These are phyloP conservation scores for Ptychoptera albimana DNA, from an alignment of 2,888 invertebrate genomes.

Conservation along the genomic window DNA sequence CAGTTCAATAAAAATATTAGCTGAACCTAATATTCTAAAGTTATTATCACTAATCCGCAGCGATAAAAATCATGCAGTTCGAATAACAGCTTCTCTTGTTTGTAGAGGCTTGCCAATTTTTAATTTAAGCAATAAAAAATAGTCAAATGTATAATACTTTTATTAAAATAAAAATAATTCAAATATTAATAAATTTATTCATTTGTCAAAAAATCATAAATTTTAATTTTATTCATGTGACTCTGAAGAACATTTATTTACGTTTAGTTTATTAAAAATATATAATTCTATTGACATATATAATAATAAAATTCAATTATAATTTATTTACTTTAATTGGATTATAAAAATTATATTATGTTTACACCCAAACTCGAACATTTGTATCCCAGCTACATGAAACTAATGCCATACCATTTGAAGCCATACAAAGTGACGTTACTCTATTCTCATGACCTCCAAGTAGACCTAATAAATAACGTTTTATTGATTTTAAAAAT, in stretches of 20 bases:
- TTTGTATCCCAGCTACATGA: constrained; percentile 85
- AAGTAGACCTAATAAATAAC: constrained; percentile 41
- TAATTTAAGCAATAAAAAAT: not conserved
- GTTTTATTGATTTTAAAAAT: constrained; percentile 2
- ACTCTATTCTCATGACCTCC: constrained; percentile 77
- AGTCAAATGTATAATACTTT: too few species aligned
- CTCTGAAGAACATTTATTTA: not conserved
- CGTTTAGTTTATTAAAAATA: too few species aligned
- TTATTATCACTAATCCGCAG: not conserved
- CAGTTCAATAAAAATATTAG: too few species aligned
- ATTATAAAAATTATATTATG: not conserved
- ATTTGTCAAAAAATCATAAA: too few species aligned
- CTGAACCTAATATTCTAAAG: not conserved
- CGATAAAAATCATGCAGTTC: not conserved
- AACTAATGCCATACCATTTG: constrained; percentile 73
- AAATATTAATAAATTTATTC: too few species aligned
- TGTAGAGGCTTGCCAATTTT: not conserved
- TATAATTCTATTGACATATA: too few species aligned
- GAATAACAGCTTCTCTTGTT: not conserved
- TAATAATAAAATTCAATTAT: not conserved
- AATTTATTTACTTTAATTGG: not conserved
- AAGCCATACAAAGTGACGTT: constrained; percentile 67
- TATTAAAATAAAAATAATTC: too few species aligned
- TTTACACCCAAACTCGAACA: constrained; percentile 73
- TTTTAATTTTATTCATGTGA: not conserved